Conservation (phyloP, 2,797 vertebrate species). For the Sebastes itinus region DNA sequence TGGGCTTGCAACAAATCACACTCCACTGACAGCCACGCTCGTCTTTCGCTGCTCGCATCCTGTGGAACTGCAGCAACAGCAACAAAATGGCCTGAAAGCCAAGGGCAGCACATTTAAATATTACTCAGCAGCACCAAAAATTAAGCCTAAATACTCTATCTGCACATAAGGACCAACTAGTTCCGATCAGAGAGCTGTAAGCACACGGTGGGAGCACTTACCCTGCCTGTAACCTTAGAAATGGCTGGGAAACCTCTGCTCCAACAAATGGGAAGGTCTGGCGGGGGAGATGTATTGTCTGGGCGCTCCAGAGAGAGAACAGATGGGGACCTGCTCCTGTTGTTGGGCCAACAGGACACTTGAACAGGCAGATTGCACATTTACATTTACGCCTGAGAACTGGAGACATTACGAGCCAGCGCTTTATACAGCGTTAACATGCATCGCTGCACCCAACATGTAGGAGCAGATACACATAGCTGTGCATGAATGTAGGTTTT, state of each 20-base stretch:
- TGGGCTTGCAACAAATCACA: conserved; percentile 78
- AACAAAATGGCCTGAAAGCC: conserved; percentile 52
- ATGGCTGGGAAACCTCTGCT: conserved; percentile 59
- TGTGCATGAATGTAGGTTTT: conserved; percentile 6
- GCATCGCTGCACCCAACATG: conserved; percentile 22
- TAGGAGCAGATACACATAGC: not conserved
- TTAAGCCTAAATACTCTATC: conserved; percentile 15
- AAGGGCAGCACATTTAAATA: conserved; percentile 67
- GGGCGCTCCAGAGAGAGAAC: conserved; percentile 85
- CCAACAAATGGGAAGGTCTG: conserved; percentile 64
- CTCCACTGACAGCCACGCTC: conserved; percentile 67
- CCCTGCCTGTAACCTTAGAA: conserved; percentile 65
- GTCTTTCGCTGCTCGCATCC: conserved; percentile 56
- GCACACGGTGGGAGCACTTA: conserved; percentile 55
- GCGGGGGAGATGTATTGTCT: conserved; percentile 78
- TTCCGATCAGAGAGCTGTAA: conserved; percentile 58
- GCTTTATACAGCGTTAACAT: conserved; percentile 27
- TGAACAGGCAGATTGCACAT: conserved; percentile 91
- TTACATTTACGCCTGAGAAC: conserved; percentile 88
- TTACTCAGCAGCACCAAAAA: conserved; percentile 48
- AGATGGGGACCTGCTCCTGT: conserved; percentile 92
- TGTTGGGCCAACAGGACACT: conserved; percentile 88
- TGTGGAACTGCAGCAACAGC: conserved; percentile 64
- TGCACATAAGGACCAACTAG: conserved; percentile 49
- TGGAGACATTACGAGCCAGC: conserved; percentile 58